Percentiles rank a stretch among this genome's conserved stretches.
These are phyloP conservation scores for Odontomyia ornata DNA, from an alignment of 2,888 invertebrate genomes.

Conservation along the genomic window DNA sequence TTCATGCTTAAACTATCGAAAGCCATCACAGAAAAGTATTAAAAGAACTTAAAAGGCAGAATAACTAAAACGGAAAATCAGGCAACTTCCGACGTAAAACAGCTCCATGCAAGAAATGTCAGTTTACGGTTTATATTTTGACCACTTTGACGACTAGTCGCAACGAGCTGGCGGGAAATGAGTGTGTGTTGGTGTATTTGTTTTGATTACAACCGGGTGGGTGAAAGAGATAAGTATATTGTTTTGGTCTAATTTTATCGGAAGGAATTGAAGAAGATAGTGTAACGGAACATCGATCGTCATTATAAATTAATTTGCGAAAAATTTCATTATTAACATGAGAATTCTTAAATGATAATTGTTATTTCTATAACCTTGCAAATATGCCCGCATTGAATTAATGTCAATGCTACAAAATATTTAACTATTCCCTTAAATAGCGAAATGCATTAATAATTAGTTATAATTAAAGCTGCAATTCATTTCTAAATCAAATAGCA, in stretches of 20 bases:
- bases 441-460: too few species aligned
- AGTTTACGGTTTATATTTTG: constrained; percentile 18
- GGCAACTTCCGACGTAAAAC: constrained; percentile 23
- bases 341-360: too few species aligned
- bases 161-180: constrained; percentile 7
- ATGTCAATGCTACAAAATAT: too few species aligned
- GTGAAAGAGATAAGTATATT: background rate
- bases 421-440: too few species aligned
- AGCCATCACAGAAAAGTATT: background rate
- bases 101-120: constrained; percentile 29
- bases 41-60: constrained; percentile 7
- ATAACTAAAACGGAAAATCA: constrained; percentile 29
- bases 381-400: too few species aligned
- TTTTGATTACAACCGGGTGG: background rate
- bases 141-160: background rate
- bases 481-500: too few species aligned
- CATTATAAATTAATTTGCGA: too few species aligned
- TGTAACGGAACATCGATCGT: too few species aligned
- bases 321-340: too few species aligned
- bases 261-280: background rate
- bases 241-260: background rate
- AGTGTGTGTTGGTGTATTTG: background rate
- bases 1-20: constrained; percentile 32
- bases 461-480: too few species aligned
- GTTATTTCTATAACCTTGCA: too few species aligned